Evolutionary conservation across 2,797 vertebrate species (phyloP), one percentile per base, ranked within the genome.

Genomic region (Xiphophorus birchmanni): DNA sequence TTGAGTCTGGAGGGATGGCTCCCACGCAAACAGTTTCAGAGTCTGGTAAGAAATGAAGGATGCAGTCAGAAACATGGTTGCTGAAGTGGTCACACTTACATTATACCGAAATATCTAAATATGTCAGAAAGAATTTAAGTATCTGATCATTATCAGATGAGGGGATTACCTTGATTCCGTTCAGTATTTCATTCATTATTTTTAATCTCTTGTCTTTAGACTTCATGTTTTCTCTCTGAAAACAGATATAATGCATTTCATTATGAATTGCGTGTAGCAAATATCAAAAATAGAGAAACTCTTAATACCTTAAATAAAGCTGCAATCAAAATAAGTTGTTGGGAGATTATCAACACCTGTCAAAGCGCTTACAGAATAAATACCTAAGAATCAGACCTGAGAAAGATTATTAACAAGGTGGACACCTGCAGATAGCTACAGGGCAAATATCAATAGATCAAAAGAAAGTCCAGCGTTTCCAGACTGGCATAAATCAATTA

Each of bases 141-240:
- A 48, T 60, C 10, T 47, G 18, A 1, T 1, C 56, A 47, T 4
- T 10, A 74, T 0, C 2, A 3, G 74, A 12, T 69, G n/a, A 4
- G 3, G 15, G 0, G 1, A 89, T 95, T 86, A 99, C 99, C 96
- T 99, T 99, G 60, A 99, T 97, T 52, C 98, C 98, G 44, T 89
- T 98, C 67, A 99, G 95, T 54, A 99, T 90, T 95, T 99, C 99
- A 83, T 94, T 97, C 96, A 99, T 98, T 73, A 97, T 96, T 95
- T 98, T 99, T 94, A 99, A 91, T 71, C 99, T 96, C 21, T 96
- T 93, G 76, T 99, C 99, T 93, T 99, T 99, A 89, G 93, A 95
- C 73, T 97, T 97, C 99, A 99, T 99, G 87, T 97, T 99, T 79
- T 95, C 90, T 50, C 96, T 86, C 98, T 99, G 94, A 83, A 95